These are phyloP conservation scores for Oxytorus armatus DNA, from an alignment of 2,888 invertebrate genomes.

Conservation along the genomic window DNA sequence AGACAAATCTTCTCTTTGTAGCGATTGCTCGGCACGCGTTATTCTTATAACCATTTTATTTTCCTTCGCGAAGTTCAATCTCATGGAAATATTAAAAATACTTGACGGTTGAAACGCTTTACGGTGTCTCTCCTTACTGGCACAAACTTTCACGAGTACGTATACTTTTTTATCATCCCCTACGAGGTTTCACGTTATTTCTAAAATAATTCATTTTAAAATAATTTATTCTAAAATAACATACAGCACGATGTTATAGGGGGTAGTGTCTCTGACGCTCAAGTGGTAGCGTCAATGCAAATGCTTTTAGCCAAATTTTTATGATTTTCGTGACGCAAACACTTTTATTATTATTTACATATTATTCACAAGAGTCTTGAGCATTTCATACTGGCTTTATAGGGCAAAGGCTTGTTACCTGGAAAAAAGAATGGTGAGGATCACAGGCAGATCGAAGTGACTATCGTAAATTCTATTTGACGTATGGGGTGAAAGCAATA, in stretches of 20 bases:
- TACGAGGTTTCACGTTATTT: slow-evolving; percentile 11
- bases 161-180: slow-evolving; percentile 16
- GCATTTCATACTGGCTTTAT: background rate
- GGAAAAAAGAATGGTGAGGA: too few relatives aligned
- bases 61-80: slow-evolving; percentile 44
- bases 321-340: background rate
- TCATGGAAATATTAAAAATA: slow-evolving; percentile 53
- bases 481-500: background rate
- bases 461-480: background rate
- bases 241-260: background rate
- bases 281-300: background rate
- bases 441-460: too few relatives aligned
- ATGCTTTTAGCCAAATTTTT: background rate
- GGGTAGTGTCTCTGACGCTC: background rate
- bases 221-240: slow-evolving; percentile 27
- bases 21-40: slow-evolving; percentile 25
- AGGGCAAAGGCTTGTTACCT: background rate
- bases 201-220: too few relatives aligned
- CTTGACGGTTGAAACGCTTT: slow-evolving; percentile 22
- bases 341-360: slow-evolving; percentile 7
- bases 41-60: slow-evolving; percentile 29
- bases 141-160: slow-evolving; percentile 8
- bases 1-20: slow-evolving; percentile 11
- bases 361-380: background rate
- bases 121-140: slow-evolving; percentile 9